Percentiles rank a stretch among this genome's conserved stretches.
Evolutionary conservation across 2,797 vertebrate species (phyloP).

Genomic region (Sorex maritimensis): DNA sequence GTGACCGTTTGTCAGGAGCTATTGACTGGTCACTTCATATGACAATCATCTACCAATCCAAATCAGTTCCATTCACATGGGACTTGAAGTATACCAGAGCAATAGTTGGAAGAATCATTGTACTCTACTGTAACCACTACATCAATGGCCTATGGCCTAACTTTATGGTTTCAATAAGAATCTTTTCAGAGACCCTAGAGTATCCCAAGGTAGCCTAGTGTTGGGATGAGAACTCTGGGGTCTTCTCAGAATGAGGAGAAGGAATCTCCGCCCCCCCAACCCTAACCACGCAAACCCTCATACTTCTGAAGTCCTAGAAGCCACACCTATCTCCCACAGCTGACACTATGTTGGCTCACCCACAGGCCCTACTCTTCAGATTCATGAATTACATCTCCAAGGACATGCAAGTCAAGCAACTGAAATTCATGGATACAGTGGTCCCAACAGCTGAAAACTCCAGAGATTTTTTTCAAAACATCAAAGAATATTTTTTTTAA

Average conservation of each 20-base stretch:
- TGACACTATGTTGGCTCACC: no score
- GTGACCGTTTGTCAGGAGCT: neutral
- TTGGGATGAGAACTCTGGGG: no score
- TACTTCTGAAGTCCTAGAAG: no score
- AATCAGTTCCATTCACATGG: neutral
- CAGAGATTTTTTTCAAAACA: neutral
- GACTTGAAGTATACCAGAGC: neutral
- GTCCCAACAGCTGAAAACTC: no score
- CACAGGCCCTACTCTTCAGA: no score
- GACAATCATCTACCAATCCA: neutral
- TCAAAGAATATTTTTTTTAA: neutral
- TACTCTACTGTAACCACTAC: neutral
- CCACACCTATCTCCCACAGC: no score
- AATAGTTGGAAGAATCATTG: neutral
- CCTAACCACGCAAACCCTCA: neutral
- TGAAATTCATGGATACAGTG: no score
- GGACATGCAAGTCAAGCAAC: no score
- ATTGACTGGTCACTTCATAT: slow-evolving; percentile 1
- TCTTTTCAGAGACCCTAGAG: neutral
- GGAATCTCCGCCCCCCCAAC: no score
- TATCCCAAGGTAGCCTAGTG: neutral
- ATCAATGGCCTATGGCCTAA: neutral
- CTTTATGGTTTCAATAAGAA: no score
- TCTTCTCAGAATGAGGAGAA: neutral
- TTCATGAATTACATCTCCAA: no score